Evolutionary conservation across 1,140 invertebrate species (phyloP), one percentile per base, ranked within the genome.

Genomic region (Archegozetes longisetosus): DNA sequence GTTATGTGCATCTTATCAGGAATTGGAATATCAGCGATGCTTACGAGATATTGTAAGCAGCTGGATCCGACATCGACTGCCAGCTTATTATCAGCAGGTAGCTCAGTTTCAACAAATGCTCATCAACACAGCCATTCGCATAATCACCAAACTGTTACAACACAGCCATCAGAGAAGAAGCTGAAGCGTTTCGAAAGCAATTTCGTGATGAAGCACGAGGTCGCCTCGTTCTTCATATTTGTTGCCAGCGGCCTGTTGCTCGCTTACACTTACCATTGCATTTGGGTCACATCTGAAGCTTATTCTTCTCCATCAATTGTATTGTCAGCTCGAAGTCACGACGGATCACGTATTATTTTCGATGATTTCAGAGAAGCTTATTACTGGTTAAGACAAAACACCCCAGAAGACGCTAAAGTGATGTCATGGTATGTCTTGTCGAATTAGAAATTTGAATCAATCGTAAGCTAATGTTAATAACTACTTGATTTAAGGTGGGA

Each of bases 221-320:
- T 92, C 65, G 88, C 91, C 4, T 82, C 82, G 29, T 74, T 84
- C 49, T 94, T 96, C 74, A 82, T 96, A 23, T 75, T 78, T 17
- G 77, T 95, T 60, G 83, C 96, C 71, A 85, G 84, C 28, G 75
- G 85, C 27, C 80, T 97, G 69, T 79, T 97, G 28, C 79, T 91
- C 24, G 88, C 86, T 20, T 97, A 97, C 72, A 91, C 89, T 51
- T 81, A 91, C 69, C 94, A 98, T 72, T 98, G 92, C 73, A 94
- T 89, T n/a, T 97, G 93, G 93, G 93, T 97, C 1, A 97, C 93
- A n/a, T 91, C 88, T 4, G 91, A 96, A 75, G 93, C 93, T 2
- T 97, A 98, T 77, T 94, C 89, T 64, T 93, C 88, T 63, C 94
- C 94, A 0, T 93, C 88, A 66, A 97, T 98, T 70, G 93, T 97